Conservation (phyloP, 1,140 invertebrate genomes). For the Penaeus indicus region DNA sequence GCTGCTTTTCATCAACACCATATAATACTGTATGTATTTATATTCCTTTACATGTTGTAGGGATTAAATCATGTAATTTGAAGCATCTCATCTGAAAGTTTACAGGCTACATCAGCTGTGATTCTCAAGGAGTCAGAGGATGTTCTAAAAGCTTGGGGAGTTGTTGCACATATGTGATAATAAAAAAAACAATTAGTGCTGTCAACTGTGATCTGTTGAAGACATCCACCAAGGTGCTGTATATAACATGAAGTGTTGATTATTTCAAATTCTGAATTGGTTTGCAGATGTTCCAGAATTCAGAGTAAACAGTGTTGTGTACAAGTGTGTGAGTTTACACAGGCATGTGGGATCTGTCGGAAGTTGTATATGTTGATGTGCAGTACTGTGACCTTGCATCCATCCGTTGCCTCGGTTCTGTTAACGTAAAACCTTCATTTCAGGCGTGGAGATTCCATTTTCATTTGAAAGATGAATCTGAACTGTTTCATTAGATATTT, state of each 20-base stretch:
- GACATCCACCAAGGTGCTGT: conserved; percentile 44
- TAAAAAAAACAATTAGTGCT: conserved; percentile 27
- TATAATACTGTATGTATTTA: background rate
- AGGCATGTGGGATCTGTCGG: too few relatives aligned
- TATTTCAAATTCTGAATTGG: background rate
- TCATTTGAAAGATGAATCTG: too few relatives aligned
- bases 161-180: conserved; percentile 8
- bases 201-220: conserved; percentile 48
- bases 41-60: background rate
- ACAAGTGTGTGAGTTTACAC: background rate
- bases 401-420: too few relatives aligned
- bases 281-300: conserved; percentile 13
- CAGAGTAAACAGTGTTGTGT: conserved; percentile 4
- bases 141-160: conserved; percentile 10
- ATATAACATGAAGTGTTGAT: conserved; percentile 17
- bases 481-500: too few relatives aligned
- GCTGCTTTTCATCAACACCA: background rate
- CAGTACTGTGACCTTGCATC: too few relatives aligned
- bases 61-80: background rate
- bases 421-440: too few relatives aligned
- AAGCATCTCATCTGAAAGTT: background rate
- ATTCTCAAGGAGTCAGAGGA: conserved; percentile 2
- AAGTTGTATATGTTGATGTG: too few relatives aligned
- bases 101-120: conserved; percentile 19
- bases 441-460: too few relatives aligned